These are phyloP conservation scores for Tragelaphus scriptus DNA, from an alignment of 2,113 vertebrate species.

Conservation along the genomic window DNA sequence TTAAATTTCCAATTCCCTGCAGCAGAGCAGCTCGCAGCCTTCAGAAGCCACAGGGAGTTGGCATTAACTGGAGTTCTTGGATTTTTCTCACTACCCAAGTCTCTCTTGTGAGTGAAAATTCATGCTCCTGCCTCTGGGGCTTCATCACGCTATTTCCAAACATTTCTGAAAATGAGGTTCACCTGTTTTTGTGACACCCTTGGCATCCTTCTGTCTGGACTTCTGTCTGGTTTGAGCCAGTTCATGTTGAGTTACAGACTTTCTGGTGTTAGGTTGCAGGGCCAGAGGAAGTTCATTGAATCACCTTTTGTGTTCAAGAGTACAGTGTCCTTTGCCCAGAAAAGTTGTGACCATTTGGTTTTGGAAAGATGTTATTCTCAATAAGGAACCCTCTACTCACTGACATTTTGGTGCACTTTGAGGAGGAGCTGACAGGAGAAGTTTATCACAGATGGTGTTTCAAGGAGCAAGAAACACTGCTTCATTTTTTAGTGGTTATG, in stretches of 20 bases:
- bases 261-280: neutral
- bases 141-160: neutral
- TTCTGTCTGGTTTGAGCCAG: neutral
- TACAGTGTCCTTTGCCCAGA: neutral
- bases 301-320: neutral
- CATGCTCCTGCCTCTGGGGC: neutral
- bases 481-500: neutral
- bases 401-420: neutral
- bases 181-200: neutral
- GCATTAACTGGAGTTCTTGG: neutral
- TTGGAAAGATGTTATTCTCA: neutral
- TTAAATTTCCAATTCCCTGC: neutral
- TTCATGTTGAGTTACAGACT: neutral
- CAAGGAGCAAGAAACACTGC: neutral
- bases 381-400: neutral
- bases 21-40: neutral
- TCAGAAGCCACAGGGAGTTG: neutral
- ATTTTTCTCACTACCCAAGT: neutral
- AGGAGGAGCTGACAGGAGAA: neutral
- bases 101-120: neutral
- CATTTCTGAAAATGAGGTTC: neutral
- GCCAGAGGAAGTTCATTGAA: neutral
- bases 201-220: neutral
- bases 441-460: neutral
- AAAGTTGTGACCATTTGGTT: neutral